A percentile compares a stretch with the other conserved stretches of the same genome.
phyloP scores from a whole-genome alignment of 2,113 vertebrate species.

The Chinchilla lanigera region DNA sequence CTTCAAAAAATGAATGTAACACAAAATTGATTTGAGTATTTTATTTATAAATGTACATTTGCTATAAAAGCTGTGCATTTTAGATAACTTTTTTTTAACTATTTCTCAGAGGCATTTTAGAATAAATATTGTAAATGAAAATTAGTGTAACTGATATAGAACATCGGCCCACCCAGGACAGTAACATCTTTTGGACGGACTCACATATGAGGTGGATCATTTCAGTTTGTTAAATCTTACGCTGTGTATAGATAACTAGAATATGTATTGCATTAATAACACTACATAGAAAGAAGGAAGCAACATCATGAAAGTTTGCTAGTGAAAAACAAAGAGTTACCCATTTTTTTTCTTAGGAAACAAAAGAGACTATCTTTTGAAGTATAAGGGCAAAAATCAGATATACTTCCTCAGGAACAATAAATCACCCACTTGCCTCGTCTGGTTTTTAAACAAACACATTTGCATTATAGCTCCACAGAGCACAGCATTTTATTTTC shows the following conservation, averaged over 20 bases:
- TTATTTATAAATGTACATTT: conserved; percentile 99
- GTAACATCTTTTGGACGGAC: conserved; percentile 82
- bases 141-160: conserved; percentile 86
- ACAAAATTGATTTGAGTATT: conserved; percentile 88
- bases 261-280: conserved; percentile 86
- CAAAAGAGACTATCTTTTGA: conserved; percentile 78
- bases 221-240: conserved; percentile 83
- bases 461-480: conserved; percentile 78
- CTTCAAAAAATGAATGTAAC: conserved; percentile 51
- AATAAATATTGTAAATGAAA: conserved; percentile 96
- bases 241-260: conserved; percentile 84
- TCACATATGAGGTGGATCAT: conserved; percentile 76
- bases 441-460: conserved; percentile 81
- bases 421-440: conserved; percentile 74
- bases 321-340: conserved; percentile 78
- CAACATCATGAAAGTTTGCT: conserved; percentile 74
- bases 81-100: conserved; percentile 90
- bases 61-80: conserved; percentile 96
- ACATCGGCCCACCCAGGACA: conserved; percentile 84
- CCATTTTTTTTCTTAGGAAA: conserved; percentile 72
- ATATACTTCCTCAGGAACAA: conserved; percentile 79
- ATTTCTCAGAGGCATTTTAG: conserved; percentile 93
- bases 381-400: conserved; percentile 72
- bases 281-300: conserved; percentile 87
- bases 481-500: conserved; percentile 54